These are phyloP conservation scores for Salvelinus sp. DNA, from an alignment of 2,113 vertebrate species.

Conservation along the genomic window DNA sequence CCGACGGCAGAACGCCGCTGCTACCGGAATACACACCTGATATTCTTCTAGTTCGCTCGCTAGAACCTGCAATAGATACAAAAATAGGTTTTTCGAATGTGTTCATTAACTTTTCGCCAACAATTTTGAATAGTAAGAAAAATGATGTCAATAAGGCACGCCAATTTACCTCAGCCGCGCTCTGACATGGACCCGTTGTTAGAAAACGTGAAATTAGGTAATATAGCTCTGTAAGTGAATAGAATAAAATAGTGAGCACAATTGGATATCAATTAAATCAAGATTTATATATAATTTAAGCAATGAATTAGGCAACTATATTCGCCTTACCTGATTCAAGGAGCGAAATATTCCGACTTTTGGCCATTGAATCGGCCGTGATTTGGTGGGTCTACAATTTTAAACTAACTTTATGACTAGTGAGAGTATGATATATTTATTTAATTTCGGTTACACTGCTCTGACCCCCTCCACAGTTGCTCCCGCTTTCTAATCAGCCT, in stretches of 20 bases:
- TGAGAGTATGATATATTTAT: constrained; percentile 72
- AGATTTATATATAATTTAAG: constrained; percentile 37
- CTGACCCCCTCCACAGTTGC: constrained; percentile 74
- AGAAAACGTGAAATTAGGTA: constrained; percentile 94
- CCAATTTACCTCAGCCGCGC: constrained; percentile 88
- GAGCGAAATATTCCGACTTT: constrained; percentile 83
- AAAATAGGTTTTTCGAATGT: constrained; percentile 1
- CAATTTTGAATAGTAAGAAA: constrained; percentile 44
- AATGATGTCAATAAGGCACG: constrained; percentile 39
- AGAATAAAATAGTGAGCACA: constrained; percentile 42
- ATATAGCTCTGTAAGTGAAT: constrained; percentile 86
- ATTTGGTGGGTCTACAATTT: constrained; percentile 51
- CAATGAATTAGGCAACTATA: constrained; percentile 57
- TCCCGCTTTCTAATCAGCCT: constrained; percentile 76
- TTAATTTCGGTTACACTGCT: constrained; percentile 74
- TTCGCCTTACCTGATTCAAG: constrained; percentile 90
- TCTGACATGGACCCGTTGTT: constrained; percentile 89
- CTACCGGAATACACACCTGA: constrained; percentile 81
- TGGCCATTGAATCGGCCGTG: constrained; percentile 83
- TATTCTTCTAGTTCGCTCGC: constrained; percentile 89
- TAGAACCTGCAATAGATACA: constrained; percentile 80
- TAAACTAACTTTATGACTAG: constrained; percentile 63
- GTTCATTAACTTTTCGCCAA: constrained; percentile 28
- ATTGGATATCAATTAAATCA: constrained; percentile 45
- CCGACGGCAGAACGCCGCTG: constrained; percentile 9